Conservation (phyloP, 1,140 invertebrate species). For the Hesperophylax magnus region DNA sequence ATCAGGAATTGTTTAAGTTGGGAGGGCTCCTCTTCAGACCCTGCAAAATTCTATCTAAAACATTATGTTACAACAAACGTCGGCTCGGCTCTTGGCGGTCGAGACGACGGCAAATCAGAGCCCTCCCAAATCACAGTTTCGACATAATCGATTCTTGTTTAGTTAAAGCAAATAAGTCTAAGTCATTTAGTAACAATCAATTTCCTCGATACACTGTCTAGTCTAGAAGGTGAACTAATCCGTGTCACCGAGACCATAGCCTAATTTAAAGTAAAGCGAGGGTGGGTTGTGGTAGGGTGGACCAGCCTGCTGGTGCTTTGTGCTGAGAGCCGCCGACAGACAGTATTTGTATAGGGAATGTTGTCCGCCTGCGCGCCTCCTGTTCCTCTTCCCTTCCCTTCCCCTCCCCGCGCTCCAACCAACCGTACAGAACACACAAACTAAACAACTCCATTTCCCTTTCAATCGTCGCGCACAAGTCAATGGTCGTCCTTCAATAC, state of each 20-base stretch:
- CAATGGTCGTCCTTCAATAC: slow-evolving; percentile 49
- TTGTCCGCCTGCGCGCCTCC: slow-evolving; percentile 32
- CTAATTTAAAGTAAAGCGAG: slow-evolving; percentile 37
- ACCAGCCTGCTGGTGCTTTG: slow-evolving; percentile 9
- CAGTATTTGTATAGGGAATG: slow-evolving; percentile 59
- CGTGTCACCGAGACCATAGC: slow-evolving; percentile 33
- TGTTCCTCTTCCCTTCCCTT: too few relatives aligned
- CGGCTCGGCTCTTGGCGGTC: slow-evolving; percentile 50
- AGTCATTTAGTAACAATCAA: slow-evolving; percentile 49
- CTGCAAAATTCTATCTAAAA: slow-evolving; percentile 58
- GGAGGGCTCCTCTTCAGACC: slow-evolving; percentile 58
- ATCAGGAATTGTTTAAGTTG: slow-evolving; percentile 58
- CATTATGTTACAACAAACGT: slow-evolving; percentile 53
- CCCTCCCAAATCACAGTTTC: slow-evolving; percentile 59
- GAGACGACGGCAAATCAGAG: slow-evolving; percentile 56
- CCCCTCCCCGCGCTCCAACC: background rate
- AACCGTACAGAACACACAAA: slow-evolving; percentile 47
- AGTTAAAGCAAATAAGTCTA: slow-evolving; percentile 56
- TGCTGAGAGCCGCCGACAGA: slow-evolving; percentile 26
- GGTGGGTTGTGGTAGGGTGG: background rate
- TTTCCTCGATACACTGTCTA: slow-evolving; percentile 47
- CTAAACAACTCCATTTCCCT: slow-evolving; percentile 56
- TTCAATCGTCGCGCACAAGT: slow-evolving; percentile 57
- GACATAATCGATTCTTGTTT: slow-evolving; percentile 56
- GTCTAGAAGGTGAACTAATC: slow-evolving; percentile 42